Evolutionary conservation across 2,113 vertebrate species (phyloP), one percentile per base, ranked within the genome.

Genomic region (Pollachius pollachius): DNA sequence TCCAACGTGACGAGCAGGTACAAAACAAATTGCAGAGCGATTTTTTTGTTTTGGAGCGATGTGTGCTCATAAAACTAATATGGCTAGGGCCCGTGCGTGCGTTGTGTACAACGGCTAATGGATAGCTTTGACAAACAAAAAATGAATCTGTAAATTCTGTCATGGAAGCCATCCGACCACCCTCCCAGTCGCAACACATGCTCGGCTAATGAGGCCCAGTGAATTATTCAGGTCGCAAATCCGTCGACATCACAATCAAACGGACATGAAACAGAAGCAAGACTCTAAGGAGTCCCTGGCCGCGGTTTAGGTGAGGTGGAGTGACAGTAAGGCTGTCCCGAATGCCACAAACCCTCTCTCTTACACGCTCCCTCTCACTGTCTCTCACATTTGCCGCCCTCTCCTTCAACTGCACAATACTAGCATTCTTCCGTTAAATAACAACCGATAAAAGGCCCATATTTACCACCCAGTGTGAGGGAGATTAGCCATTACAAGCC

Each of bases 211-310:
- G 68, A 18, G 65, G 18, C 52, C 41, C 52, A 65, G 57, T 78
- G 71, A 76, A 82, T 82, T 76, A 82, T 76, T 75, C 37, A 81
- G 67, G 52, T 37, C 60, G 76, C 64, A 76, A 76, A 83, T 87
- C 74, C 60, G 69, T 86, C 77, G 80, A 72, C 76, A 84, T 75
- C 69, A 79, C 74, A 81, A 65, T 75, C 70, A 86, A 76, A 71
- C 70, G 18, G 67, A 66, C 69, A 71, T 78, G 74, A 79, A 81
- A 76, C 74, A 81, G 54, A 27, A 76, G 80, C 80, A 73, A 83
- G 30, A 76, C 77, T 79, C 67, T 67, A 48, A 48, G 67, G 69
- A 68, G 62, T 79, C 70, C 70, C 52, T 52, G 63, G 58, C 64
- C 77, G 54, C 52, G 59, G 65, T 64, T 48, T 73, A 69, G 72